Base-by-base conservation (phyloP, 2,113 vertebrate genomes). In the Noctilio leporinus region DNA sequence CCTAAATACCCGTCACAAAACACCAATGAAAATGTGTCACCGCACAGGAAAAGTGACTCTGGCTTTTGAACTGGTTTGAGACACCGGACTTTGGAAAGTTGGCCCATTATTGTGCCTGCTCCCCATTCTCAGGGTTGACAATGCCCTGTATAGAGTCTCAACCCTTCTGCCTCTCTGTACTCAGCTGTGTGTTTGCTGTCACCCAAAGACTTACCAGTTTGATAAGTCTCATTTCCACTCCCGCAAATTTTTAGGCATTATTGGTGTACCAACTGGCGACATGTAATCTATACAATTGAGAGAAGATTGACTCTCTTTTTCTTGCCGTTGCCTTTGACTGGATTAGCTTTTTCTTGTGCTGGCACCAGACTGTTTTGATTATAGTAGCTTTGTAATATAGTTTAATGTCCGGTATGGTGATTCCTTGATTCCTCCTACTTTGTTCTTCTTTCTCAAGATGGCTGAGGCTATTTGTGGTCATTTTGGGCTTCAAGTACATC, bases 111-210 rank as follows among this genome's bases (percentile, higher is more conserved):
- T 14, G 47, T 43, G 30, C 43, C 6, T 11, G 70, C 26, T 10
- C 43, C 4, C 14, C 3, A 9, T 14, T 73, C 43, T 43, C 43
- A 47, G 43, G 26, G 6, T 26, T 55, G 35, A 16, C 55, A 40
- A 70, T 4, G n/a, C 7, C 10, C 28, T 5, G 7, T 22, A 5
- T 30, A 20, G 16, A 43, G 19, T 17, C 17, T 6, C 5, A 24
- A 4, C 10, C 9, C 4, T 40, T 1, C 0, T 1, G 5, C 0
- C 2, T 3, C 24, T 15, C 2, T 5, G 3, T 0, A 3, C 2
- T 19, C 47, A 69, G 35, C 14, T 5, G 2, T 22, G 28, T 28
- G 17, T 33, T 7, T 0, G 3, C 26, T 4, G 10, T 47, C 12
- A 7, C 7, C 49, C 35, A 53, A 20, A 40, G 7, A 14, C 26